Base-by-base conservation (phyloP, 2,888 invertebrate genomes). In the Strigamia crassipes region DNA sequence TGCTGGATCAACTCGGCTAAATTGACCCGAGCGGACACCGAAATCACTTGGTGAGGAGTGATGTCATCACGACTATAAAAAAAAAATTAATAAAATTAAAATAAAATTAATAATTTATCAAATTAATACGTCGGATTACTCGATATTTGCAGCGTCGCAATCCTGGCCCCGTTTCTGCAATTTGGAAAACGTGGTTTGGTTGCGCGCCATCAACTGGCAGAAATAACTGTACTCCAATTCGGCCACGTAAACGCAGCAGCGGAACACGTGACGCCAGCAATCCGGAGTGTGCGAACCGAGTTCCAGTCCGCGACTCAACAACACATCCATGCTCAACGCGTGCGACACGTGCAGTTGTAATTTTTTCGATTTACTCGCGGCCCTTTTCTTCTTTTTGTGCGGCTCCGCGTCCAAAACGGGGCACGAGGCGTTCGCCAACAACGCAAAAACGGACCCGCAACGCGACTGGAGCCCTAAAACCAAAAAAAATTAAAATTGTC, bases 181-280 rank as follows among this genome's bases (percentile, higher is more conserved):
- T 34, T 80, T 80, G 9, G 80, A 23, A 1, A 80, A 27, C 51
- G 80, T 8, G 1, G 56, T 15, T 56, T 23, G 61, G 56, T 56
- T 80, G 23, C 34, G 23, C 10, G 27, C 15, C 42, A 92, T 93
- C 85, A 94, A 94, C 86, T 93, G 92, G 34, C 96, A 95, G 86
- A 96, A 96, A 84, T 96, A 91, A 0, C 93, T 93, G 87, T 96
- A 96, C 86, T 98, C 98, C 86, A 97, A 89, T 86, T 94, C 94
- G 5, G 96, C 94, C 8, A 97, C 95, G 87, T 97, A 96, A 56
- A 96, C 93, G 85, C 96, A 96, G 23, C 96, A 96, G 83, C 92
- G 93, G 87, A 99, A 96, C 83, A 98, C 95, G 87, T 98, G 96
- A 84, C 94, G 94, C 98, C 98, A 98, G 86, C 97, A 97, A 84